These are phyloP conservation scores for Pomatorhinus ruficollis DNA, from an alignment of 2,113 vertebrate species.

Conservation along the genomic window DNA sequence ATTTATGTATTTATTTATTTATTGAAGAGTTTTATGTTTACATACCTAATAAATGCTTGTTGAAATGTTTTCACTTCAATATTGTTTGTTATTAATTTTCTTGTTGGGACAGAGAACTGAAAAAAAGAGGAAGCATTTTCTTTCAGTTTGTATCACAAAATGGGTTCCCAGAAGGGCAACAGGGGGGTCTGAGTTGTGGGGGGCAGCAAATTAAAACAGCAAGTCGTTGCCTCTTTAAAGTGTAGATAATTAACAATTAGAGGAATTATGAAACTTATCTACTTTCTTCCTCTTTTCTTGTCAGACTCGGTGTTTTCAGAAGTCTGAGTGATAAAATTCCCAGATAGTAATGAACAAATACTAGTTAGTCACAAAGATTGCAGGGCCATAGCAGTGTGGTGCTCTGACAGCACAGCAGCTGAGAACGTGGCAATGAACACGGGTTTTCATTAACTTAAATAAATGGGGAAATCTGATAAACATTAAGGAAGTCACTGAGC, in stretches of 20 bases:
- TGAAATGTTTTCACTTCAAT: not conserved
- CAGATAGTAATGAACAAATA: not conserved
- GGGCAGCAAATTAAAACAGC: no score
- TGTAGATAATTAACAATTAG: not conserved
- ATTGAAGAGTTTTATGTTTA: not conserved
- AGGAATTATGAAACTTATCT: not conserved
- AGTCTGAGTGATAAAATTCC: not conserved
- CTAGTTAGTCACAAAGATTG: not conserved
- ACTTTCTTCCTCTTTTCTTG: not conserved
- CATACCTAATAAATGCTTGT: not conserved
- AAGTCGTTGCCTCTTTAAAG: not conserved
- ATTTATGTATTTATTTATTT: not conserved
- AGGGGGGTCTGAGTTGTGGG: rapidly evolving
- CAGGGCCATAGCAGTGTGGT: not conserved
- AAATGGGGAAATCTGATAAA: not conserved
- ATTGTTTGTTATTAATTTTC: not conserved
- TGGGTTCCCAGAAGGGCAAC: not conserved
- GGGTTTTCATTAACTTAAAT: not conserved
- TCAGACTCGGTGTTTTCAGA: not conserved
- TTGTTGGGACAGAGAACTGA: not conserved
- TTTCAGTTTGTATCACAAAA: not conserved
- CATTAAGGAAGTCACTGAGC: not conserved
- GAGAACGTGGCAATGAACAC: not conserved
- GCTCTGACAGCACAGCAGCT: not conserved
- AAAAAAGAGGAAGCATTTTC: not conserved